Evolutionary conservation across 2,888 invertebrate genomes (phyloP), one percentile per base, ranked within the genome.

Genomic region (Cephus pulcher): DNA sequence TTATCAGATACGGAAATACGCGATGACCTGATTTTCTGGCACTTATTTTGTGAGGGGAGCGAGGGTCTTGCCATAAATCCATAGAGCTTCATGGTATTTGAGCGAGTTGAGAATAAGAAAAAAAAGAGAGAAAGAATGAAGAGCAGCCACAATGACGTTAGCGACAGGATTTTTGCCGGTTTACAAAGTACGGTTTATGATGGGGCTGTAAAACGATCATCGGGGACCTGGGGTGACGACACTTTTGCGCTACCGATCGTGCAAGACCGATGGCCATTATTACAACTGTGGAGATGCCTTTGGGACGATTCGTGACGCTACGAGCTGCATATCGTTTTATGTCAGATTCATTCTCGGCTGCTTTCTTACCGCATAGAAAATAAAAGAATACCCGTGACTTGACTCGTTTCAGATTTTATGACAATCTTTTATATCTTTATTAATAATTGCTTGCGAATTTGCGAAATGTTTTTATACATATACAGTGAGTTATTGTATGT

Each of bases 131-230:
- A 69, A 79, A 56, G 75, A 30, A 80, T 73, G 35, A 37, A 70
- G 79, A 76, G 56, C 15, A 37, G 40, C 70, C 71, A 34, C 35
- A 56, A 78, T 77, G 71, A 80, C 74, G 56, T 34, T 37, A 75
- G 77, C 80, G 78, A 80, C 81, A 81, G 80, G 79, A 79, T 79
- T 80, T 81, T 77, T 80, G 71, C 74, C 78, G 68, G 76, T 73
- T 80, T 78, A 86, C 88, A 88, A 86, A 87, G 86, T 86, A 76
- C 80, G 84, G 86, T 88, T 90, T 88, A 87, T 86, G 85, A 82
- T 82, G 81, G 40, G 40, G 83, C 83, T 85, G 87, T 89, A 90
- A 90, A 90, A 84, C 86, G 85, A 90, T 90, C 86, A 90, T 90
- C 82, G 87, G 80, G 83, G 81, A 79, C 83, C 84, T 86, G 82